Evolutionary conservation across 2,797 vertebrate genomes (phyloP).

Genomic region (Odontamblyopus rebecca): DNA sequence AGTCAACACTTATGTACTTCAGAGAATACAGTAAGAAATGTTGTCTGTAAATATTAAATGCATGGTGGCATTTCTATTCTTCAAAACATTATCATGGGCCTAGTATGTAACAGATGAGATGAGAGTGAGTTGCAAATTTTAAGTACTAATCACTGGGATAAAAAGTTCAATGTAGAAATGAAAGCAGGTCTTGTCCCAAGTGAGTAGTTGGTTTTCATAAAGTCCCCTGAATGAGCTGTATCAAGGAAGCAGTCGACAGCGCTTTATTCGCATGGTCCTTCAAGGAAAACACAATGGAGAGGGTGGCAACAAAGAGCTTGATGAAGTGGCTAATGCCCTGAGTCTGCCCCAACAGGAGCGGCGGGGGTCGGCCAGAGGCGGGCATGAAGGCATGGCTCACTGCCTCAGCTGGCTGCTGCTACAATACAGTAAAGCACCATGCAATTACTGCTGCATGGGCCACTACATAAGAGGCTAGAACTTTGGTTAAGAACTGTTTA

Average conservation of each 20-base stretch:
- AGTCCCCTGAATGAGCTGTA: slow-evolving; percentile 64
- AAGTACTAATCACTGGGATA: slow-evolving; percentile 26
- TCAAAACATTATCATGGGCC: too few species aligned
- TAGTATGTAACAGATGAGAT: not conserved
- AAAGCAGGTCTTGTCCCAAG: slow-evolving; percentile 22
- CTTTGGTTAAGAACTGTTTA: slow-evolving; percentile 42
- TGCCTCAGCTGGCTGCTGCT: slow-evolving; percentile 58
- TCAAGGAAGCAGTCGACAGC: slow-evolving; percentile 50
- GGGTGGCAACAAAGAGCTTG: slow-evolving; percentile 76
- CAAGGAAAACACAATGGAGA: slow-evolving; percentile 75
- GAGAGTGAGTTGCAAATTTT: slow-evolving; percentile 27
- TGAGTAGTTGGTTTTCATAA: slow-evolving; percentile 56
- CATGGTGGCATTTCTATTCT: slow-evolving; percentile 7
- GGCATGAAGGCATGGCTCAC: slow-evolving; percentile 68
- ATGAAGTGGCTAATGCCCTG: slow-evolving; percentile 81
- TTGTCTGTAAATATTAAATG: slow-evolving; percentile 51
- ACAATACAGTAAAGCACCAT: slow-evolving; percentile 63
- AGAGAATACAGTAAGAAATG: slow-evolving; percentile 53
- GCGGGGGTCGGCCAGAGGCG: slow-evolving; percentile 64
- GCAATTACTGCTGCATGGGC: slow-evolving; percentile 46
- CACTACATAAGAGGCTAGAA: slow-evolving; percentile 54
- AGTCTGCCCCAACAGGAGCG: slow-evolving; percentile 74
- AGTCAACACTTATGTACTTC: slow-evolving; percentile 62
- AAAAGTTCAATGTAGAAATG: slow-evolving; percentile 10
- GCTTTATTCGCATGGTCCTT: slow-evolving; percentile 65